Evolutionary conservation across 2,113 vertebrate genomes (phyloP).

Genomic region (Brienomyrus brachyistius): DNA sequence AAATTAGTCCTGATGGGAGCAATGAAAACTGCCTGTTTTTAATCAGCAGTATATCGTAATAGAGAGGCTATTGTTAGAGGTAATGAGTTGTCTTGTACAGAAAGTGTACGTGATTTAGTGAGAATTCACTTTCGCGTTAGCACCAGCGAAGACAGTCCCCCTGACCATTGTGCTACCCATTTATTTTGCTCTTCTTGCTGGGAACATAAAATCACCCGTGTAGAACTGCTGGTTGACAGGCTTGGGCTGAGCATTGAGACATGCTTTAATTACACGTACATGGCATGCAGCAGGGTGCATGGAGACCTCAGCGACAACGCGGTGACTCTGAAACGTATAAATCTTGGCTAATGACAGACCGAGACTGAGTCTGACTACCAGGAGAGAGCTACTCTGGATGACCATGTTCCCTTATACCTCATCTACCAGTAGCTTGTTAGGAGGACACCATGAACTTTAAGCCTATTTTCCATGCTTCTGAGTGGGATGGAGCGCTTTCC

Average conservation of each 20-base stretch:
- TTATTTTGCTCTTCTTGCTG: background rate
- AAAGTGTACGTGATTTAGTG: background rate
- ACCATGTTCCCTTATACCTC: background rate
- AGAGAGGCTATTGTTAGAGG: background rate
- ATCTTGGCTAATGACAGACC: constrained; percentile 21
- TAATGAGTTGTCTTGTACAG: background rate
- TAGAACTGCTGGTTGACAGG: background rate
- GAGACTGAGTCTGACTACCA: background rate
- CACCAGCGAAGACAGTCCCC: background rate
- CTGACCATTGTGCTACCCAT: background rate
- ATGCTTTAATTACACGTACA: background rate
- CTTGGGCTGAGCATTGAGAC: background rate
- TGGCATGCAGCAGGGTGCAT: background rate
- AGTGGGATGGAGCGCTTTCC: background rate
- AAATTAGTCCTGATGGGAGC: background rate
- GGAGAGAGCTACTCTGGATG: background rate
- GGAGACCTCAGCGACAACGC: background rate
- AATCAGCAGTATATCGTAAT: background rate
- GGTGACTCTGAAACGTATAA: background rate
- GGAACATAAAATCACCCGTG: background rate
- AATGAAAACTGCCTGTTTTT: background rate
- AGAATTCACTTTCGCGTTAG: background rate
- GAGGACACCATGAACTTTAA: background rate
- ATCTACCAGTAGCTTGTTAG: background rate
- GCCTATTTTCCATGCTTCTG: background rate